Evolutionary conservation across 2,797 vertebrate species (phyloP).

Genomic region (Valencia hispanica): DNA sequence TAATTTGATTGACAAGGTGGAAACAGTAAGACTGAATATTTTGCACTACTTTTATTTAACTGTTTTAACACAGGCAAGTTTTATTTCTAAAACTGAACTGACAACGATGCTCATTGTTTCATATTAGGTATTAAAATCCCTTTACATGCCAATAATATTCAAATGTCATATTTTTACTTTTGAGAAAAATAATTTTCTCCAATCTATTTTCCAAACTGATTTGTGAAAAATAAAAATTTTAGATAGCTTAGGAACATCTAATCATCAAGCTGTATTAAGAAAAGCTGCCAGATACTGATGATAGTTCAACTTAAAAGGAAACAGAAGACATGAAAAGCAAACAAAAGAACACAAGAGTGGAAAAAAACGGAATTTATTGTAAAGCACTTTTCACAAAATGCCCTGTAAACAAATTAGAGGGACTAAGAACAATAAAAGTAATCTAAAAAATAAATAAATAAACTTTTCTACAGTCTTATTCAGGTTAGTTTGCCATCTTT

Average conservation of each 20-base stretch:
- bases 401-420: constrained; percentile 70
- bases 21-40: too few species aligned
- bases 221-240: not conserved
- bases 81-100: not conserved
- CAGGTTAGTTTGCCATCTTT: constrained; percentile 61
- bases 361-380: constrained; percentile 69
- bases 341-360: constrained; percentile 40
- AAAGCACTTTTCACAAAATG: constrained; percentile 70
- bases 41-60: too few species aligned
- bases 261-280: not conserved
- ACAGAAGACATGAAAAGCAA: constrained; percentile 11
- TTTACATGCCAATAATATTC: not conserved
- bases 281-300: not conserved
- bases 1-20: too few species aligned
- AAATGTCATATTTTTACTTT: not conserved
- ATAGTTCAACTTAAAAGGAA: not conserved
- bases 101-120: not conserved
- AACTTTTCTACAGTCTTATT: constrained; percentile 62
- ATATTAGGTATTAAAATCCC: not conserved
- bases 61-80: not conserved
- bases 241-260: not conserved
- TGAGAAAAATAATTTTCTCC: not conserved
- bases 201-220: not conserved
- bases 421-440: constrained; percentile 56
- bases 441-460: constrained; percentile 83